Conservation (phyloP, 23 tunicate genomes). For the Oikopleura albicans region DNA sequence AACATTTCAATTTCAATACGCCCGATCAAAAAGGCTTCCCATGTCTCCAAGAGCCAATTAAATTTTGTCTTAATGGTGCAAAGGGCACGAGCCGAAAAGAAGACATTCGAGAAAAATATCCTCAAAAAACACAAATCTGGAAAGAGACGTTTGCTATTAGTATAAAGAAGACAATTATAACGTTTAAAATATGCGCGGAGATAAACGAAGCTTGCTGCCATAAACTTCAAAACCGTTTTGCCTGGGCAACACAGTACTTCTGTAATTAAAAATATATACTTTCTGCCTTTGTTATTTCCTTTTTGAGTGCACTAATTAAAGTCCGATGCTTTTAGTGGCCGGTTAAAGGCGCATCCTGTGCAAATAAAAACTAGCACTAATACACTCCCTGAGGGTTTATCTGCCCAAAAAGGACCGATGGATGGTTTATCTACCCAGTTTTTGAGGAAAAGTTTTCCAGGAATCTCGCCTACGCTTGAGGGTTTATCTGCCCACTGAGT, state of each 20-base stretch:
- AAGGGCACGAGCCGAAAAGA: background rate
- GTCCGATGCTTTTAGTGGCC: too few species aligned
- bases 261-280: background rate
- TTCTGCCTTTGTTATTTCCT: too few species aligned
- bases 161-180: background rate
- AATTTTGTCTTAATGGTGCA: background rate
- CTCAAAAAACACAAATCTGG: background rate
- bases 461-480: too few species aligned
- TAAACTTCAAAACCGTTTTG: background rate
- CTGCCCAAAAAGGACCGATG: too few species aligned
- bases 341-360: too few species aligned
- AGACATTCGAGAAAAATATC: background rate
- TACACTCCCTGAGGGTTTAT: too few species aligned
- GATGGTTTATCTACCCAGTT: too few species aligned
- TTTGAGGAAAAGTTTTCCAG: too few species aligned
- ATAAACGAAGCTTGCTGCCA: background rate
- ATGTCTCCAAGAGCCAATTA: background rate
- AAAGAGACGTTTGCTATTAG: background rate
- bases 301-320: too few species aligned
- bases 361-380: too few species aligned
- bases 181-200: background rate
- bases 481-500: too few species aligned
- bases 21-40: conserved; percentile 1
- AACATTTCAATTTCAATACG: background rate
- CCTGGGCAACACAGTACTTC: background rate